Evolutionary conservation across 2,888 invertebrate genomes (phyloP), one percentile per base, ranked within the genome.

Genomic region (Agrotis ipsilon): DNA sequence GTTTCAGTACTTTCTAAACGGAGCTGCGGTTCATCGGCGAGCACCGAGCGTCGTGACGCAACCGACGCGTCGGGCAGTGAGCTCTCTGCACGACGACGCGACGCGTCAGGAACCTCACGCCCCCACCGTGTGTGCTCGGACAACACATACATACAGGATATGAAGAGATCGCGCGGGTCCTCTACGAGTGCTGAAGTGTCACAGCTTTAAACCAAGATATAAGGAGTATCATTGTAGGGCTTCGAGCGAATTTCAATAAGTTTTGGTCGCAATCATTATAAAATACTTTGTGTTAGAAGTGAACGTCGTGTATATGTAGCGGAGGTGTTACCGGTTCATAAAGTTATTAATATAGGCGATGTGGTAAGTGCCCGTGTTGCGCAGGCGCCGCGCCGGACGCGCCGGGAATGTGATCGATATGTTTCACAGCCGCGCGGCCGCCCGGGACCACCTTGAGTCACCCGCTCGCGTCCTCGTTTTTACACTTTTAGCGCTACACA

Each of bases 1-100:
- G 71, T 68, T 72, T 71, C 59, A 78, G 80, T 61, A 85, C 83
- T 84, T 84, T 84, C 83, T 85, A 85, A 84, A 69, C 63, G 51
- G 72, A 74, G 69, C 65, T 49, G 62, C 69, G 69, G 74, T 59
- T 74, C 69, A 84, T 84, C 84, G 74, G 73, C 68, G 68, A 27
- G 39, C 60, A 48, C 72, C 68, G 68, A 24, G 45, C 60, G 51
- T 54, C 16, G 68, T 78, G 68, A 59, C 39, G 69, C 71, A 75
- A 78, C 48, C 21, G 51, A 14, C 45, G 19, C 52, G 45, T 6
- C 52, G 48, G n/a, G n/a, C 32, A 6, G 6, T 32, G 27, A 3
- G 2, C 39, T 39, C 9, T 39, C 21, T 32, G 21, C 43, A 19
- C 46, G 24, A 27, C 13, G 27, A 27, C 0, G 27, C 14, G 27